These are phyloP conservation scores for Danio aesculapii DNA, from an alignment of 2,797 vertebrate genomes.

Conservation along the genomic window DNA sequence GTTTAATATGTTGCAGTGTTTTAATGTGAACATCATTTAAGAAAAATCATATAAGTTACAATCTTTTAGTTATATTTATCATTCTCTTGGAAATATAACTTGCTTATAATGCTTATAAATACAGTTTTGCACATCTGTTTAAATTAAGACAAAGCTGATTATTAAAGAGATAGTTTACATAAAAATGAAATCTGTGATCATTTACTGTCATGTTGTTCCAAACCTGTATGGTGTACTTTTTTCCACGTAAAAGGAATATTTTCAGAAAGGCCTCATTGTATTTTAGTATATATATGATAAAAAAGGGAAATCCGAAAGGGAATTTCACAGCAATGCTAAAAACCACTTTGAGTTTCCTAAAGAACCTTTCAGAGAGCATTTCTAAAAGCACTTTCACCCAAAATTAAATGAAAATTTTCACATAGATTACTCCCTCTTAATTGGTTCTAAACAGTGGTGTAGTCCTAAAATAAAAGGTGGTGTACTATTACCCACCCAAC, in stretches of 20 bases:
- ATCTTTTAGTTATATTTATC: neutral
- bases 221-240: neutral
- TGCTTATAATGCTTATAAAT: too few species aligned
- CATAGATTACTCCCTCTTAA: too few species aligned
- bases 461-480: too few species aligned
- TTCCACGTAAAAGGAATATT: neutral
- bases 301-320: too few species aligned
- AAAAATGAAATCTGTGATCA: neutral
- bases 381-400: too few species aligned
- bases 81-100: neutral
- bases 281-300: too few species aligned
- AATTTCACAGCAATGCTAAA: too few species aligned
- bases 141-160: neutral
- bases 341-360: too few species aligned
- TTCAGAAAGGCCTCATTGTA: neutral
- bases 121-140: neutral
- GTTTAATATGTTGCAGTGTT: constrained; percentile 11
- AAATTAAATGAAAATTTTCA: too few species aligned
- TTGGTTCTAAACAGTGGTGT: too few species aligned
- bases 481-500: too few species aligned
- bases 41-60: neutral
- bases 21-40: neutral
- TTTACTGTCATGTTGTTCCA: neutral
- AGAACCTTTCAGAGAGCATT: too few species aligned
- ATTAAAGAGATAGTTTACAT: neutral